Evolutionary conservation across 2,888 invertebrate genomes (phyloP), one percentile per base, ranked within the genome.

Genomic region (Tetranychus truncatus): DNA sequence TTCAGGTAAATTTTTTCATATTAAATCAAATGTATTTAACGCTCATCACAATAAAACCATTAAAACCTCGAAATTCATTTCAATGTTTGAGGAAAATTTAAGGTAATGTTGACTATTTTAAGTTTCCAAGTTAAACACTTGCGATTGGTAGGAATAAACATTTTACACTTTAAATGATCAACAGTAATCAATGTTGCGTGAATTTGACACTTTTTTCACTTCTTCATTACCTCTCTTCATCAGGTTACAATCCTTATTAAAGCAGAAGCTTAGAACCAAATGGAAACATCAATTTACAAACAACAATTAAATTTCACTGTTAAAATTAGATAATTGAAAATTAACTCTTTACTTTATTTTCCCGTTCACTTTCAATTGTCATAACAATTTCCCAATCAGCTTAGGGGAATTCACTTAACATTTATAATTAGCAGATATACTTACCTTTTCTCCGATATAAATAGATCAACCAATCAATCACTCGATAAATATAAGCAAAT

Each of bases 161-260:
- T 72, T 44, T 72, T 55, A 72, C 45, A 72, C 24, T 18, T 20
- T 34, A 72, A 72, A 45, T 72, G 18, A 72, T 72, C 45, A 11
- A 44, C 20, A 46, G 72, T 34, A 44, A 34, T 55, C 55, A 55
- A 55, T 55, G 55, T 55, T 55, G 11, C 55, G 55, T 55, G 55
- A 55, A 55, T 55, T 55, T 55, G 15, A 55, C 55, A 55, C 55
- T 55, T 55, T 55, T 9, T 15, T 55, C 15, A 15, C 55, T 55
- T 9, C 15, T 55, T 34, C 34, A 34, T 34, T 34, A 34, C 34
- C 34, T 34, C 34, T 34, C 34, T 34, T 34, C 34, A 34, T 34
- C 34, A 34, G 34, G 34, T 34, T 34, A 34, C 34, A 34, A 34
- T 5, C 34, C 34, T 34, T 34, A 34, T 34, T 34, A 34, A 34